These are phyloP conservation scores for Dicerorhinus sumatrensis DNA, from an alignment of 2,113 vertebrate genomes.

Conservation along the genomic window DNA sequence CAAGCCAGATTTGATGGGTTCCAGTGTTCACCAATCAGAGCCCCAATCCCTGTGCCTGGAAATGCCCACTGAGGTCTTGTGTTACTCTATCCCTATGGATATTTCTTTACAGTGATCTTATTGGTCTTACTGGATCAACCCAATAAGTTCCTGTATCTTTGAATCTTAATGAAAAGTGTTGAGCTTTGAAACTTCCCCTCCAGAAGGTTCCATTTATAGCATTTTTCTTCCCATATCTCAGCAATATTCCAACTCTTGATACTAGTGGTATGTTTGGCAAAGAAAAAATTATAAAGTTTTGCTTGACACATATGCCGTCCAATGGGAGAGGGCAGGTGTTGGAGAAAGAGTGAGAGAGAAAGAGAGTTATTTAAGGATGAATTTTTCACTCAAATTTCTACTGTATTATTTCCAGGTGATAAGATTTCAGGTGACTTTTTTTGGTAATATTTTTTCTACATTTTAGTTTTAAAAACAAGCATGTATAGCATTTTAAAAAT, in stretches of 20 bases:
- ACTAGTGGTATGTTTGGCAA: neutral
- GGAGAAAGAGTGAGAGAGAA: neutral
- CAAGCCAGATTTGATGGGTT: neutral
- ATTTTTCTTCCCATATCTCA: neutral
- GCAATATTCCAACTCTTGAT: neutral
- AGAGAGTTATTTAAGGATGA: neutral
- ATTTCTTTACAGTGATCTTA: neutral
- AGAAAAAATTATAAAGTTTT: conserved; percentile 4
- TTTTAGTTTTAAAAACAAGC: neutral
- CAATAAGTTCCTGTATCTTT: neutral
- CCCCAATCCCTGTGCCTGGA: neutral
- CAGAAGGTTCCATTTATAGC: neutral
- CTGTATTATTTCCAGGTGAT: neutral
- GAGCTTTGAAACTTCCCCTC: neutral
- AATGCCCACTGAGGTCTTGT: neutral
- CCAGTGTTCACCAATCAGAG: neutral
- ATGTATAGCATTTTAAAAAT: neutral
- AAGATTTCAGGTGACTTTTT: neutral
- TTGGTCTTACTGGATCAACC: neutral
- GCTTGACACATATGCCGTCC: neutral
- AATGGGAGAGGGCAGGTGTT: neutral
- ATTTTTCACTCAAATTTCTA: conserved; percentile 33
- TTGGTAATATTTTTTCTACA: neutral
- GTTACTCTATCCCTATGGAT: neutral
- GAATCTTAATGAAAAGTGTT: neutral